Base-by-base conservation (phyloP, 1,140 invertebrate species). In the Bombus impatiens region DNA sequence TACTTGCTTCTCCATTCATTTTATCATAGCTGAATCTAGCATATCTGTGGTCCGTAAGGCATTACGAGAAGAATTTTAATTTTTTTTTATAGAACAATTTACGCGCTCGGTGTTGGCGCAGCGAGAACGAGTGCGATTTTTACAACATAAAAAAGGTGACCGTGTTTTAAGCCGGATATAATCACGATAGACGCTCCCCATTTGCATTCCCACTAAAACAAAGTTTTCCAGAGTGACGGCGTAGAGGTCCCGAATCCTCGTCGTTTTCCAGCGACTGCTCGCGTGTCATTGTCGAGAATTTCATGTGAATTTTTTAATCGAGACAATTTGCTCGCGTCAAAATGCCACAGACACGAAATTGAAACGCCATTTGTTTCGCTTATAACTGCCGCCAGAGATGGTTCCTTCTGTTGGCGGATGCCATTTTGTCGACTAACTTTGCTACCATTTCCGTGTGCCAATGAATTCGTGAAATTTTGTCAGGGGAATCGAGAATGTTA, bases 261-360 rank as follows among this genome's bases (percentile, higher is more conserved):
- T 62, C 53, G 76, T 72, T 84, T 72, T 47, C 77, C 83, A 79
- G 67, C 83, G 83, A 79, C 47, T 84, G 77, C 77, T 47, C 74
- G 77, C 83, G 77, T 47, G 67, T 72, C 8, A 40, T 78, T 78
- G 75, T 42, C 76, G 47, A 79, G 67, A 84, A 76, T 40, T 18
- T 59, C 80, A 53, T n/a, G 80, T 28, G 70, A 76, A 42, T 68
- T 68, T 78, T 68, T 83, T 32, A 68, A 68, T 78, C 59, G 62
- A 13, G 42, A 67, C 57, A 67, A 13, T 32, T 13, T 37, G 68
- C 42, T 42, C 59, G 3, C 62, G 57, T 67, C 71, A 8, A 32
- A 65, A 67, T 25, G 18, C 37, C 40, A 18, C 18, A 40, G 2
- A 42, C 22, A 25, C 32, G n/a, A 62, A 40, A 40, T 53, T 53